phyloP scores from a whole-genome alignment of 2,113 vertebrate genomes.

The Chrysochloris asiatica region DNA sequence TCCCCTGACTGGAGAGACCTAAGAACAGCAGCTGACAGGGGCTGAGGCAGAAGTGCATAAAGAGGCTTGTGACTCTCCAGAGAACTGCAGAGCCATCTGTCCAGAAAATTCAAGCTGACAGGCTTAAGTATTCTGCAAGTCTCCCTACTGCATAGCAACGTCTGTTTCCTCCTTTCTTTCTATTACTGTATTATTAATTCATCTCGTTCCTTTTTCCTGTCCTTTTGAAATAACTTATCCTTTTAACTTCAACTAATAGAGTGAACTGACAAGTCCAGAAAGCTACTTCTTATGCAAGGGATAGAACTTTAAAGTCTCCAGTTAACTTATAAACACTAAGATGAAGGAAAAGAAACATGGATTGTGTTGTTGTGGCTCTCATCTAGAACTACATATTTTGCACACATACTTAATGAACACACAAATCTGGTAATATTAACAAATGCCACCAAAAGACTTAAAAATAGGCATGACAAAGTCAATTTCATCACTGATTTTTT shows the following conservation, averaged over 20 bases:
- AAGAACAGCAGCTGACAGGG: background rate
- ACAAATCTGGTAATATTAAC: conserved; percentile 41
- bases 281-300: conserved; percentile 41
- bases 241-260: conserved; percentile 59
- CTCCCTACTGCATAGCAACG: background rate
- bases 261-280: conserved; percentile 30
- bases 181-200: conserved; percentile 16
- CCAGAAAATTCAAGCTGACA: background rate
- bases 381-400: conserved; percentile 8
- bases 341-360: background rate
- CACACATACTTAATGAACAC: conserved; percentile 16
- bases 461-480: background rate
- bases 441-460: background rate
- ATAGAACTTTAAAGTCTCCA: conserved; percentile 24
- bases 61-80: background rate
- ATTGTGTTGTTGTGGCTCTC: background rate
- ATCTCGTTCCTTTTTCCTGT: conserved; percentile 39
- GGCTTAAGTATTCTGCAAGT: background rate
- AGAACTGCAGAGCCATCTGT: conserved; percentile 4
- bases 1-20: conserved; percentile 29
- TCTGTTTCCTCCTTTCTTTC: conserved; percentile 38
- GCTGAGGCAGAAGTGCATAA: no score
- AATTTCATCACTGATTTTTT: background rate
- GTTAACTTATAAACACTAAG: conserved; percentile 34
- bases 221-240: conserved; percentile 59